Evolutionary conservation across 2,888 invertebrate species (phyloP).

Genomic region (Leptogaster cylindrica): DNA sequence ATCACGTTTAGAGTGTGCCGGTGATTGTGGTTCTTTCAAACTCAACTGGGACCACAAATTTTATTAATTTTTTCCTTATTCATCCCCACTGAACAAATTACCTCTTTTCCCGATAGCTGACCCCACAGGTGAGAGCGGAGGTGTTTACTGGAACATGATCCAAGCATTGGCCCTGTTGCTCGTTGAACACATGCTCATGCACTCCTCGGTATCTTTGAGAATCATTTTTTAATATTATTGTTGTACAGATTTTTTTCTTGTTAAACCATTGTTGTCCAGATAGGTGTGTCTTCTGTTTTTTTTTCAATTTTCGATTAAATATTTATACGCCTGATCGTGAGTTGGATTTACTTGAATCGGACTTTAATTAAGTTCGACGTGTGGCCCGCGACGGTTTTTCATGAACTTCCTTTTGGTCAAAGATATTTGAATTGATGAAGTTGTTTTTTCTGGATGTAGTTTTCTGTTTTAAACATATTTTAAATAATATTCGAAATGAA

Average conservation of each 20-base stretch:
- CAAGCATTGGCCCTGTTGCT: not conserved
- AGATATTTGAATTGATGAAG: too few relatives aligned
- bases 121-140: conserved; percentile 34
- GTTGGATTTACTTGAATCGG: too few relatives aligned
- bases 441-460: too few relatives aligned
- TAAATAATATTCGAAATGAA: too few relatives aligned
- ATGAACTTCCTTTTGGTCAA: too few relatives aligned
- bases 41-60: conserved; percentile 35
- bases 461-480: too few relatives aligned
- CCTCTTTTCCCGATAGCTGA: conserved; percentile 31
- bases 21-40: conserved; percentile 30
- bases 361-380: too few relatives aligned
- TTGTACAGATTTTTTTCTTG: too few relatives aligned
- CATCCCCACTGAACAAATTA: conserved; percentile 30
- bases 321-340: too few relatives aligned
- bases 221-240: not conserved
- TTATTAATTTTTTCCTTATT: conserved; percentile 33
- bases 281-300: conserved; percentile 18
- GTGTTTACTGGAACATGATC: conserved; percentile 28
- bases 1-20: conserved; percentile 25
- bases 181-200: not conserved
- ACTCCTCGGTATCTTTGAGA: conserved; percentile 10
- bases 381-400: too few relatives aligned
- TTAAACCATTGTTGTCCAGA: conserved; percentile 28
- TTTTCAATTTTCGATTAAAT: conserved; percentile 19